These are phyloP conservation scores for Colletes collaris DNA, from an alignment of 2,888 invertebrate species.

Conservation along the genomic window DNA sequence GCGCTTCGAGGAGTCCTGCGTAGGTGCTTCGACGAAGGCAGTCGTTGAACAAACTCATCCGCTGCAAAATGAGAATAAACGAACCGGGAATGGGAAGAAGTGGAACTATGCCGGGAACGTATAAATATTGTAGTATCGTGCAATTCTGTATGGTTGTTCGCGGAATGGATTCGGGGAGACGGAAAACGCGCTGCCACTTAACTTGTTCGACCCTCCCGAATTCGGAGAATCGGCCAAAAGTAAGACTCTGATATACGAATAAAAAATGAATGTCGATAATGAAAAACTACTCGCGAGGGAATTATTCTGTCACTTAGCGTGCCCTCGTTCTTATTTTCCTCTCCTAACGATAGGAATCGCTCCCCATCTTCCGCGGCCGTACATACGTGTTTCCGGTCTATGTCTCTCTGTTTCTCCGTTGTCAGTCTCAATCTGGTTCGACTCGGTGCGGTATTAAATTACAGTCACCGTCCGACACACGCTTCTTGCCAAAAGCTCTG, in stretches of 20 bases:
- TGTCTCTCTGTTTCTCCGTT: slow-evolving; percentile 9
- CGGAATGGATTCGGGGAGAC: no score
- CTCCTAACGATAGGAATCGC: no score
- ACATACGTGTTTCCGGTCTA: not conserved
- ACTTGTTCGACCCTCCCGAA: no score
- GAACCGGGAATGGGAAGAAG: not conserved
- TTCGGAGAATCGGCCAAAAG: no score
- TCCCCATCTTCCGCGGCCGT: no score
- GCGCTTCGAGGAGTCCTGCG: not conserved
- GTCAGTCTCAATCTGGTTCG: slow-evolving; percentile 44
- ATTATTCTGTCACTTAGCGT: no score
- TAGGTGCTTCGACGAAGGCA: not conserved
- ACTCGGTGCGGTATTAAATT: slow-evolving; percentile 61
- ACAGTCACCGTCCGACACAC: slow-evolving; percentile 48
- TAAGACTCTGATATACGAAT: no score
- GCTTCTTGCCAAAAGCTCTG: slow-evolving; percentile 56
- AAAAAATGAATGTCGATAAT: no score
- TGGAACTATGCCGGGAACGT: not conserved
- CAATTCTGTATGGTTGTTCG: no score
- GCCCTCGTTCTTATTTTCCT: no score
- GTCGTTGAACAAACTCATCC: slow-evolving; percentile 13
- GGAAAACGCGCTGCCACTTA: no score
- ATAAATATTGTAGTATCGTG: slow-evolving; percentile 1
- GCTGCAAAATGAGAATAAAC: slow-evolving; percentile 8
- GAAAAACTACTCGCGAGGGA: no score